Conservation (phyloP, 2,888 invertebrate species). For the Rhimphoctona megacephalus region DNA sequence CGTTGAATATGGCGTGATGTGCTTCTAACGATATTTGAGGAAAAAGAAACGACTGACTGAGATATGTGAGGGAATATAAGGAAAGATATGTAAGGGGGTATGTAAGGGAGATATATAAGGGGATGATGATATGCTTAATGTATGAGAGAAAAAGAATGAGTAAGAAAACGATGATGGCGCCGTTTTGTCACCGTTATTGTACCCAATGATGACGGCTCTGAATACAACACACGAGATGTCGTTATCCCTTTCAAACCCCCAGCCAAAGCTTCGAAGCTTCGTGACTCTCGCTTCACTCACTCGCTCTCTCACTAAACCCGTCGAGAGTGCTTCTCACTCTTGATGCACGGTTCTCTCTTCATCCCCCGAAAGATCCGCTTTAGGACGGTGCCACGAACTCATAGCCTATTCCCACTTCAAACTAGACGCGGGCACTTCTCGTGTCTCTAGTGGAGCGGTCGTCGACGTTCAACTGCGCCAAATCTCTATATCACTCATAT, state of each 20-base stretch:
- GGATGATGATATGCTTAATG: slow-evolving; percentile 2
- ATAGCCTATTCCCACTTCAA: slow-evolving; percentile 75
- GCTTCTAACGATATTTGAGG: slow-evolving; percentile 8
- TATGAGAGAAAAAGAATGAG: slow-evolving; percentile 26
- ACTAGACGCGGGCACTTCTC: slow-evolving; percentile 78
- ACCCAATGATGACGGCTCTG: slow-evolving; percentile 64
- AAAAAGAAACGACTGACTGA: slow-evolving; percentile 1
- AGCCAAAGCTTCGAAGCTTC: slow-evolving; percentile 44
- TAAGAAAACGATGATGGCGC: slow-evolving; percentile 74
- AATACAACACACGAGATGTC: slow-evolving; percentile 74
- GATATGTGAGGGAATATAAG: no score
- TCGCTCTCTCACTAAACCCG: slow-evolving; percentile 53
- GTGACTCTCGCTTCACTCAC: slow-evolving; percentile 56
- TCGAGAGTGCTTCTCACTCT: slow-evolving; percentile 46
- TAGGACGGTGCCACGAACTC: slow-evolving; percentile 44
- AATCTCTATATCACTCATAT: slow-evolving; percentile 65
- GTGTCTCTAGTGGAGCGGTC: slow-evolving; percentile 76
- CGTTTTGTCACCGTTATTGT: slow-evolving; percentile 78
- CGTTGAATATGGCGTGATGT: not conserved
- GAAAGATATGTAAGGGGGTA: no score
- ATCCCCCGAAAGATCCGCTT: slow-evolving; percentile 59
- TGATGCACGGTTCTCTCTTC: slow-evolving; percentile 39
- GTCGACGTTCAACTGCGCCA: slow-evolving; percentile 52
- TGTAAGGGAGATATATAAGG: no score
- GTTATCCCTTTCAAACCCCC: slow-evolving; percentile 62